Evolutionary conservation across 2,797 vertebrate species (phyloP), one percentile per base, ranked within the genome.

Genomic region (Anguilla marmorata): DNA sequence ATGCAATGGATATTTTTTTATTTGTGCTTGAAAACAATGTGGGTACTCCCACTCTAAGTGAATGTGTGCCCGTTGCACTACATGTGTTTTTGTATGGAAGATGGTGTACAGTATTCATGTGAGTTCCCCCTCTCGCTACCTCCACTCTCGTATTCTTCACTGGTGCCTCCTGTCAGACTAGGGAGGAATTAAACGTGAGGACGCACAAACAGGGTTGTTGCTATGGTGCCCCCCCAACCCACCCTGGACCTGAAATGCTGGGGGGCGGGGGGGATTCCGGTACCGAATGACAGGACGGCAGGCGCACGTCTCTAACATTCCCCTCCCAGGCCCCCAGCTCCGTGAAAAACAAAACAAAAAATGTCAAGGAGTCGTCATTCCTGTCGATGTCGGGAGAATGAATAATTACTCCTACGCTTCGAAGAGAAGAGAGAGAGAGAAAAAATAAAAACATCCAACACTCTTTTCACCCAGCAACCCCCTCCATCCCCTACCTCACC

Each of bases 321-420:
- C 85, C 86, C 83, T 89, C 88, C 84, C 84, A n/a, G 88, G 56
- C 37, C 54, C 90, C 93, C 88, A 87, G 90, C 92, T 93, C 91
- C 91, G 86, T 89, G 88, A 88, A 93, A 37, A 94, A 93, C 93
- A 95, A 94, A 94, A 90, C 89, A 91, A 91, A 93, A 85, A 94
- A 94, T 94, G 93, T 94, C 93, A 95, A 84, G 88, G 4, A 37
- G 14, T 12, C 90, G 92, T 94, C 94, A 92, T 92, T 93, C 92
- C 90, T 45, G 91, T 91, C 60, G 83, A 90, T 90, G 88, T 86
- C 0, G 85, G 27, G 1, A 89, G 91, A 92, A 93, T 93, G 92
- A 88, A 91, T 93, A 92, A 94, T 94, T 92, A 91, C 91, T 90
- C 86, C 37, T 37, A 37, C 58, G 19, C 91, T 94, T 93, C 93